Base-by-base conservation (phyloP, 2,113 vertebrate genomes). In the Osmerus mordax region DNA sequence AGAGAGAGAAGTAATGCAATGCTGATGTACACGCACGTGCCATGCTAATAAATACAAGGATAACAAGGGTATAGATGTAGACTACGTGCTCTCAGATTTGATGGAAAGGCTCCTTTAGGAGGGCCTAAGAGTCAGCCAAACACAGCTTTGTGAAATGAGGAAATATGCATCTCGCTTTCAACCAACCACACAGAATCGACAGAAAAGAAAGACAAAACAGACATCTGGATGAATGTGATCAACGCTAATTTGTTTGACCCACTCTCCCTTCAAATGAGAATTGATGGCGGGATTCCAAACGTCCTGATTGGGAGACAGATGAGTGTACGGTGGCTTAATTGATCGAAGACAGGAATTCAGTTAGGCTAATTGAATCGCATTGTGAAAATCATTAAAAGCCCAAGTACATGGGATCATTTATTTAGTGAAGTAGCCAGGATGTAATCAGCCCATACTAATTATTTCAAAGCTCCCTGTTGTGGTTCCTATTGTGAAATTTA, bases 271-370 rank as follows among this genome's bases (percentile, higher is more conserved):
- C 71, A 89, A 89, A 91, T 87, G 86, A 85, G 84, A 81, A 91
- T 87, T 75, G 85, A 91, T 89, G 87, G 82, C 81, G 82, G 72
- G 83, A 87, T 84, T 87, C 80, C 81, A 70, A 19, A 41, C 65
- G 84, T 87, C 82, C 79, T 81, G 86, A 89, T 88, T 84, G 81
- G 84, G 89, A 90, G 89, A 91, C 81, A 86, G 88, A 90, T 88
- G 89, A 83, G 71, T 56, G 64, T 74, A 83, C 81, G 77, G 55
- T 77, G 76, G 74, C 81, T 85, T 90, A 90, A 91, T 89, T 90
- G 89, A 91, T 88, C 89, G 84, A 89, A 82, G 86, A 89, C 87
- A 82, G 88, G 82, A 90, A 90, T 90, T 90, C 77, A 72, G 80
- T 89, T 88, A 81, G 83, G 72, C 58, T 88, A 90, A 90, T 89